Evolutionary conservation across 2,797 vertebrate genomes (phyloP).

Genomic region (Serranus cabrilla): DNA sequence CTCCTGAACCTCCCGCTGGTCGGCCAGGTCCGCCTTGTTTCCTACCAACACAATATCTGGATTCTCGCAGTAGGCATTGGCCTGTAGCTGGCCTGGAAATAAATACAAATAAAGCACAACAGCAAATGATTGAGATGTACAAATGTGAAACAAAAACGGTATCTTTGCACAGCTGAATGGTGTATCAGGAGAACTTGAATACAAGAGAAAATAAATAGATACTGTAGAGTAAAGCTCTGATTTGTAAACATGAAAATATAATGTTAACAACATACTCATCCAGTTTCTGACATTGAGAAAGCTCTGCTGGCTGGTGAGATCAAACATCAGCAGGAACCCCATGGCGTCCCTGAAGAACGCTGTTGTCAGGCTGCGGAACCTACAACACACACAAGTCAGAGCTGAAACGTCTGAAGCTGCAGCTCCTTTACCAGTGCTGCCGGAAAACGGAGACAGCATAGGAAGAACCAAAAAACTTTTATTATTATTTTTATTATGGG

Average conservation of each 20-base stretch:
- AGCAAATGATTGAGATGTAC: not conserved
- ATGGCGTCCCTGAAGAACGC: constrained; percentile 97
- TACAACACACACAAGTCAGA: constrained; percentile 58
- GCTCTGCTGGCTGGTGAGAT: constrained; percentile 97
- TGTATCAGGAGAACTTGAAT: not conserved
- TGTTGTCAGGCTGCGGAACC: constrained; percentile 95
- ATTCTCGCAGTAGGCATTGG: constrained; percentile 97
- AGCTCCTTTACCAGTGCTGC: not conserved
- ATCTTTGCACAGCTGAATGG: not conserved
- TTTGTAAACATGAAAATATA: not conserved
- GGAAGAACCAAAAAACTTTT: not conserved
- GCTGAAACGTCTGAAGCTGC: not conserved
- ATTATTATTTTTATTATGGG: too few species aligned
- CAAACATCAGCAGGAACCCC: constrained; percentile 97
- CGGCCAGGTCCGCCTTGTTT: constrained; percentile 94
- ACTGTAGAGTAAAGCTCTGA: not conserved
- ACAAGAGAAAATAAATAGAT: not conserved
- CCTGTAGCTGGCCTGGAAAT: constrained; percentile 93
- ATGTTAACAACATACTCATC: constrained; percentile 91
- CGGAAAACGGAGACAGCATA: not conserved
- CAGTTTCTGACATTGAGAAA: constrained; percentile 97
- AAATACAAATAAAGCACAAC: not conserved
- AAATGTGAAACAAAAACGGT: not conserved
- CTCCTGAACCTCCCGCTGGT: constrained; percentile 95
- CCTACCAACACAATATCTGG: constrained; percentile 96